Evolutionary conservation across 2,888 invertebrate species (phyloP), one percentile per base, ranked within the genome.

Genomic region (Tortricodes alternella): DNA sequence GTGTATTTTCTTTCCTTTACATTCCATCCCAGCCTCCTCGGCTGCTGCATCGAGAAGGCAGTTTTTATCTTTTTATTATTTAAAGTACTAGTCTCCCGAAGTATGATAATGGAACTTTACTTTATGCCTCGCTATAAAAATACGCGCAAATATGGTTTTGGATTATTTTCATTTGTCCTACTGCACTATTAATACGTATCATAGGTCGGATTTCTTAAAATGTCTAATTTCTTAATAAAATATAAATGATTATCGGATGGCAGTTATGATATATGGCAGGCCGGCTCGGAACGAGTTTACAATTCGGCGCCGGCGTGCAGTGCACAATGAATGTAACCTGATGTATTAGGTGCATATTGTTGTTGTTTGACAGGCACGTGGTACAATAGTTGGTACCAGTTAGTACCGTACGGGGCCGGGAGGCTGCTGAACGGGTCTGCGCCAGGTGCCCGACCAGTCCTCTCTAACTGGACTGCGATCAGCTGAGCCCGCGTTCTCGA

Each of bases 381-480:
- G 70, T 75, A 77, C 80, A 82, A 83, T 80, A 78, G 80, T 76
- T 55, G 76, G 81, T 78, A 84, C 89, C 85, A 86, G 89, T 89
- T 88, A 88, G 80, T 88, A 85, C 88, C 89, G 88, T 89, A 84
- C 64, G 69, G 80, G 78, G n/a, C n/a, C n/a, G n/a, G 77, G 82
- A 73, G 77, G 81, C 80, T 83, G 80, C 83, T 82, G 84, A 84
- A 89, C 89, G 76, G 87, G 89, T 89, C 85, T 81, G 82, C 85
- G 83, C 80, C 87, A 86, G 86, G 87, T 89, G 86, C 84, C 84
- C 79, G 80, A 86, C 89, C 81, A 74, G 89, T 89, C 86, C 88
- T n/a, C 83, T 86, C 89, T 89, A 89, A 89, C 89, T 87, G 89
- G 87, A 87, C 81, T 84, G 70, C 73, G 73, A 85, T 87, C 89